Conservation (phyloP, 2,888 invertebrate genomes). For the Erebia palarica region DNA sequence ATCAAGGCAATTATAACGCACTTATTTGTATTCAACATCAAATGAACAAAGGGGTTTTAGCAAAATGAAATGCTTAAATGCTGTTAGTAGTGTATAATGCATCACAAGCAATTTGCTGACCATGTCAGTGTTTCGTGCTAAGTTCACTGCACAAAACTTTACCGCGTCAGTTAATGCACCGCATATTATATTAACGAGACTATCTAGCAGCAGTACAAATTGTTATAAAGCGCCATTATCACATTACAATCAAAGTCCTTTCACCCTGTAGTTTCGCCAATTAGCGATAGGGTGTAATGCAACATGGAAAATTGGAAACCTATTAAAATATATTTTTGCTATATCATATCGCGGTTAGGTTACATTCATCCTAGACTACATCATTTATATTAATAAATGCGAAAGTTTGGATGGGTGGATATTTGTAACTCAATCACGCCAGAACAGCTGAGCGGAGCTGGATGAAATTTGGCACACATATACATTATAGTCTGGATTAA, state of each 20-base stretch:
- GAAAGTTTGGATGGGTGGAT: too few species aligned
- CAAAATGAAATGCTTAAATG: neutral
- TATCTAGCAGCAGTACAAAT: neutral
- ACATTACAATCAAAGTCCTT: neutral
- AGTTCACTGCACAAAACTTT: neutral
- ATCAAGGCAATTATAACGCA: neutral
- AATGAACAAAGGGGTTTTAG: neutral
- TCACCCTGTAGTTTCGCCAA: neutral
- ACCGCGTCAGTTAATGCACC: too few species aligned
- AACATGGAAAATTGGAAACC: too few species aligned
- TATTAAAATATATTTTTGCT: too few species aligned
- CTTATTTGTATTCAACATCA: neutral
- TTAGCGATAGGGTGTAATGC: neutral
- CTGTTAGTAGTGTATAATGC: neutral
- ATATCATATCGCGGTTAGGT: too few species aligned
- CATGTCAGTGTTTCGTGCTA: neutral
- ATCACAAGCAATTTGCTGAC: neutral
- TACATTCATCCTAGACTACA: too few species aligned
- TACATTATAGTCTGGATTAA: too few species aligned
- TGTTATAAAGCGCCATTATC: neutral
- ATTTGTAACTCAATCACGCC: too few species aligned
- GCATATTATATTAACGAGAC: neutral
- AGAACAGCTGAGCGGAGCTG: too few species aligned
- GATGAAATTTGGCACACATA: too few species aligned
- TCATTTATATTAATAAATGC: too few species aligned